These are phyloP conservation scores for Oreotrochilus melanogaster DNA, from an alignment of 2,113 vertebrate genomes.

Conservation along the genomic window DNA sequence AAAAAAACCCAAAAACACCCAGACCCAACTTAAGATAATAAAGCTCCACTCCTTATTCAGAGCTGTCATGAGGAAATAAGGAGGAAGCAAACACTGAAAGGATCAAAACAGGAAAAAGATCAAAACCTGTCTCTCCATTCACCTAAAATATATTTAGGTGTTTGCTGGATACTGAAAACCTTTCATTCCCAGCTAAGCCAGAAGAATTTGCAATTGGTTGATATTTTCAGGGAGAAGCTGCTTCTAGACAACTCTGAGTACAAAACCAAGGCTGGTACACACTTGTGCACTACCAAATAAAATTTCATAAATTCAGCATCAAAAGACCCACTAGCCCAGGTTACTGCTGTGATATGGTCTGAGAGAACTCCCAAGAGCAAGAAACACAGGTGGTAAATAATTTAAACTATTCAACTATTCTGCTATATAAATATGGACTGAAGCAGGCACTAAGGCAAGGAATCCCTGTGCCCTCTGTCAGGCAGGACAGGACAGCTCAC, in stretches of 20 bases:
- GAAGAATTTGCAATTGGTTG: background rate
- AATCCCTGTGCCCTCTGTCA: background rate
- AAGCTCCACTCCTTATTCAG: background rate
- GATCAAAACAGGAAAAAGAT: background rate
- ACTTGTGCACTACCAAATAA: background rate
- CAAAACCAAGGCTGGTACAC: background rate
- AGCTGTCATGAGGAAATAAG: background rate
- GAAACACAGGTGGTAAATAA: background rate
- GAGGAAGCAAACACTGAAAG: background rate
- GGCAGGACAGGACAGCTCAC: background rate
- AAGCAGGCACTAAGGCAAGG: background rate
- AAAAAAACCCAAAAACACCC: background rate
- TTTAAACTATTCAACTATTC: background rate
- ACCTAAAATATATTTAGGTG: background rate
- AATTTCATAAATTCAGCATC: background rate
- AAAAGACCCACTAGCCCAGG: background rate
- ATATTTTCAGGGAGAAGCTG: background rate
- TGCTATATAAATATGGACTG: background rate
- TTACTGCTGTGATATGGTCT: background rate
- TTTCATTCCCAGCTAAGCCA: background rate
- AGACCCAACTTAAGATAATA: background rate
- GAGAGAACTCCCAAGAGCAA: background rate
- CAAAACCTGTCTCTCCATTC: background rate
- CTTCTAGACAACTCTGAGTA: background rate
- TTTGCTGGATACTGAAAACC: background rate